Conservation (phyloP, 1,140 invertebrate species). For the Diorhabda elongata region DNA sequence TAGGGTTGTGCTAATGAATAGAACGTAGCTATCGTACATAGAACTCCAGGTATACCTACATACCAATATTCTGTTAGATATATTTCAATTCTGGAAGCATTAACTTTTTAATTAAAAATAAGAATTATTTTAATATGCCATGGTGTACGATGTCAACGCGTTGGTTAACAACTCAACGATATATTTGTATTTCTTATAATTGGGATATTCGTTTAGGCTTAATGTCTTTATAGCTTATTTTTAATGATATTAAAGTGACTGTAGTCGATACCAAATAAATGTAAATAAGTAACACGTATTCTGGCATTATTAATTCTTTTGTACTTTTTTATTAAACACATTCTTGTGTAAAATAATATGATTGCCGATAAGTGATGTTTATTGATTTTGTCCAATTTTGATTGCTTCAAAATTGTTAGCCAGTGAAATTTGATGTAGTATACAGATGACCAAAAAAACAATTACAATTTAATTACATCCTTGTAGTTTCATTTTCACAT, state of each 20-base stretch:
- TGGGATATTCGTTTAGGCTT: background rate
- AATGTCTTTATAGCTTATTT: background rate
- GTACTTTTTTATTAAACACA: constrained; percentile 1
- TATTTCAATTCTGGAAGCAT: background rate
- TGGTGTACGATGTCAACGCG: no score
- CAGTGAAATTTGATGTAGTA: background rate
- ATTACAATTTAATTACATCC: background rate
- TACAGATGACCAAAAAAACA: background rate
- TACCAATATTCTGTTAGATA: background rate
- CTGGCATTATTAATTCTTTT: constrained; percentile 1
- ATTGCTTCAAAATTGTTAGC: background rate
- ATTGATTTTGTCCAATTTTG: background rate
- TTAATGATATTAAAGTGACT: background rate
- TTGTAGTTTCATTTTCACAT: no score
- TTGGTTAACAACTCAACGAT: background rate
- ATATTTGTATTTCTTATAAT: background rate
- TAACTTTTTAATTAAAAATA: background rate
- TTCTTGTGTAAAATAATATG: background rate
- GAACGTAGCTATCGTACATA: no score
- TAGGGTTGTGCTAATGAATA: no score
- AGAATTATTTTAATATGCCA: no score
- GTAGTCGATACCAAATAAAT: constrained; percentile 2
- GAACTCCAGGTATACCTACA: no score
- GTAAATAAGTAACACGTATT: background rate
- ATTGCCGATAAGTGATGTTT: background rate